Percentiles rank a stretch among this genome's conserved stretches.
Conservation (phyloP, 2,888 invertebrate species). For the Petrophora chlorosata region DNA sequence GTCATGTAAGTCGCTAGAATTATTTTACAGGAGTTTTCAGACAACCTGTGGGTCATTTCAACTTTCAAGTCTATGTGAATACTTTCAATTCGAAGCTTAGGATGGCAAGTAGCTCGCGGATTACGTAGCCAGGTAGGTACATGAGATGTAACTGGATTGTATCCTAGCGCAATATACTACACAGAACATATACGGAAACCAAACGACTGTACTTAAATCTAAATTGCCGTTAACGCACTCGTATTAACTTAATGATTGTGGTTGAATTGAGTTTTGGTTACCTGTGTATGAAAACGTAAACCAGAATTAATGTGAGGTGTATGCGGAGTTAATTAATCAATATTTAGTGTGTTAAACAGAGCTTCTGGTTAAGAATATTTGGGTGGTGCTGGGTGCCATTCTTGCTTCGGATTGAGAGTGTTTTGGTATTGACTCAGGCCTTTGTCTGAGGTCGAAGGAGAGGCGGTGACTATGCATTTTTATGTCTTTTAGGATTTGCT, state of each 20-base stretch:
- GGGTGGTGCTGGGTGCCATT: neutral
- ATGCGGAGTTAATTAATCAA: constrained; percentile 15
- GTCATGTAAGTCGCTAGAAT: constrained; percentile 12
- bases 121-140: constrained; percentile 4
- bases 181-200: neutral
- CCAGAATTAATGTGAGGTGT: constrained; percentile 2
- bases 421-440: neutral
- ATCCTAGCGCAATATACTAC: neutral
- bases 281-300: neutral
- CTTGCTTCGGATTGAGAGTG: neutral
- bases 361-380: constrained; percentile 1
- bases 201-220: neutral
- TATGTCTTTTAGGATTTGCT: too few relatives aligned
- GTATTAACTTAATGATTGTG: neutral
- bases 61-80: constrained; percentile 4
- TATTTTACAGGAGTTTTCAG: neutral
- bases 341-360: constrained; percentile 6
- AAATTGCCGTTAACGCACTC: neutral
- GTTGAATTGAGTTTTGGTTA: neutral
- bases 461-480: too few relatives aligned
- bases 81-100: neutral
- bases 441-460: neutral
- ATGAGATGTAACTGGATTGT: neutral
- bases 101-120: neutral
- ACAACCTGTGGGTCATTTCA: constrained; percentile 19